phyloP scores from a whole-genome alignment of 2,113 vertebrate species.

The Eulemur rufifrons region DNA sequence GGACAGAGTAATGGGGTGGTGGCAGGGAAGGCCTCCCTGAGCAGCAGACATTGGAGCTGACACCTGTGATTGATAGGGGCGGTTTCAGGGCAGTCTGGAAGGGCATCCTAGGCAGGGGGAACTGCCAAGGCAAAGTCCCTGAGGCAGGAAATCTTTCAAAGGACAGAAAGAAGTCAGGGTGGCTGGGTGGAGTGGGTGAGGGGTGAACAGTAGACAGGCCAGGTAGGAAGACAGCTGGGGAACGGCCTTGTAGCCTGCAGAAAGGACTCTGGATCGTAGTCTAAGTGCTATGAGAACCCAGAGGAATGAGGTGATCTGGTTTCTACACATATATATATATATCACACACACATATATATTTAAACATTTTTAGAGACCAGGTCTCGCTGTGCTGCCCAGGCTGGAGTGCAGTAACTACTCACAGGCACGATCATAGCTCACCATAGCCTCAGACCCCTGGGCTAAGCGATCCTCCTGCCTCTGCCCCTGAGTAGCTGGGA shows the following conservation, averaged over 20 bases:
- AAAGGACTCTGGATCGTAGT: neutral
- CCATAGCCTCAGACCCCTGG: neutral
- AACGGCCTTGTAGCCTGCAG: neutral
- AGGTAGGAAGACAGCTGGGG: neutral
- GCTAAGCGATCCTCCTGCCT: neutral
- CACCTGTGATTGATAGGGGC: neutral
- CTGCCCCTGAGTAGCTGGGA: neutral
- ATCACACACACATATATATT: neutral
- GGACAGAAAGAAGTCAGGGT: neutral
- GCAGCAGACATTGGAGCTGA: neutral
- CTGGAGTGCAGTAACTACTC: neutral
- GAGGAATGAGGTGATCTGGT: neutral
- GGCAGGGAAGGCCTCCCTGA: neutral
- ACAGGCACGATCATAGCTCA: neutral
- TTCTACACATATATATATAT: too few species aligned
- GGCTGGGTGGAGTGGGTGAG: neutral
- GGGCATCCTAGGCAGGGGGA: neutral
- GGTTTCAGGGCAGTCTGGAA: neutral
- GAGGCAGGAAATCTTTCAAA: neutral
- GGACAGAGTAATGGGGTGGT: too few species aligned
- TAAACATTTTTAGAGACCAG: neutral
- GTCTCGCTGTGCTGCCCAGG: neutral
- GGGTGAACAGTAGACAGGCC: too few species aligned
- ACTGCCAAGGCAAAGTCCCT: neutral
- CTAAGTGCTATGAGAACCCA: neutral